phyloP scores from a whole-genome alignment of 2,888 invertebrate species.

The Gastrophysa polygoni region DNA sequence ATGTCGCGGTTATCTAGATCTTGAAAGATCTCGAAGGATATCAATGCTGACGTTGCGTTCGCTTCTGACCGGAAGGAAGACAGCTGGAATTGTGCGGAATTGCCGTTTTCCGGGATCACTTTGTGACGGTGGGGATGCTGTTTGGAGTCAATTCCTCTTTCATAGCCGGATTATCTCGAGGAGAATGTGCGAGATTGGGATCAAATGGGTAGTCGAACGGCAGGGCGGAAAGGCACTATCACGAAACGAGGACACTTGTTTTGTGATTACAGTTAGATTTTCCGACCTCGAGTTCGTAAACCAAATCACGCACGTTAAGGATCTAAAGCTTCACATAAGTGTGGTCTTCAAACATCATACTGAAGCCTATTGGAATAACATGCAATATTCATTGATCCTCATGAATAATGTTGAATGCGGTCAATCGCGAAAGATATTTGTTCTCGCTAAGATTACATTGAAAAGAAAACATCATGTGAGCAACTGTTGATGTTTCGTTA shows the following conservation, averaged over 20 bases:
- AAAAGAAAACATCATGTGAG: no score
- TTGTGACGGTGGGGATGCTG: slow-evolving; percentile 37
- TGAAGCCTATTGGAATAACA: no score
- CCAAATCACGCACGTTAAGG: no score
- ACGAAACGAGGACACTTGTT: not conserved
- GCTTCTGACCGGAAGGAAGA: slow-evolving; percentile 42
- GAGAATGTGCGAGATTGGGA: not conserved
- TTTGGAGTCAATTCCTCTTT: slow-evolving; percentile 43
- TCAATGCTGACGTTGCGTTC: slow-evolving; percentile 37
- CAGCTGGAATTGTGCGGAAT: slow-evolving; percentile 46
- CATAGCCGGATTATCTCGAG: slow-evolving; percentile 35
- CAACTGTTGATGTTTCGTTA: no score
- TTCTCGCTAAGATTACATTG: no score
- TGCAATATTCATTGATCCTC: no score
- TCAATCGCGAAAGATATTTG: no score
- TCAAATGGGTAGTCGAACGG: not conserved
- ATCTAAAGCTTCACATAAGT: no score
- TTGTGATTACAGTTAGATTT: not conserved
- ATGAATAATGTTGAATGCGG: no score
- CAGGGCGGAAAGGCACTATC: not conserved
- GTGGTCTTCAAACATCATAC: no score
- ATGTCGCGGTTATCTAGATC: slow-evolving; percentile 12
- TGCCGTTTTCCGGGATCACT: slow-evolving; percentile 48
- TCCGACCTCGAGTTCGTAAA: not conserved
- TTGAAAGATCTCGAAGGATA: not conserved